Base-by-base conservation (phyloP, 2,797 vertebrate genomes). In the Dendrocincla tyrannina region DNA sequence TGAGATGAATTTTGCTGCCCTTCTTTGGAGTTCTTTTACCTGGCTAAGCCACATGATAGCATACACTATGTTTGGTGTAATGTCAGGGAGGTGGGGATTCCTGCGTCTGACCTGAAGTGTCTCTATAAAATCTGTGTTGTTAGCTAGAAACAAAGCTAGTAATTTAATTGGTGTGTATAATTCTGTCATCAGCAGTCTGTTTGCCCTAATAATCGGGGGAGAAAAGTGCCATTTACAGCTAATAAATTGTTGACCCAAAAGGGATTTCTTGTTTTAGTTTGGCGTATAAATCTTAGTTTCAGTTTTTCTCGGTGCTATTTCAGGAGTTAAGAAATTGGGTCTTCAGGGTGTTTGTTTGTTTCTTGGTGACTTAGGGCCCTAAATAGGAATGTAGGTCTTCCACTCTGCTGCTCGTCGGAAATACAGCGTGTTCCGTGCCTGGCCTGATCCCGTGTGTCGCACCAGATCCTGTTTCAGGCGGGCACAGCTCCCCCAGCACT, bases 381-480 rank as follows among this genome's bases (percentile, higher is more conserved):
- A 28, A 33, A 27, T 42, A 68, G 25, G 60, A 76, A 59, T 33
- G 33, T 19, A 16, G 24, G 9, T 70, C 8, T 37, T 66, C 24
- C 22, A 2, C 25, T 5, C 1, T 7, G 2, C 6, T 44, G 47
- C 47, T 67, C 1, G 28, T 60, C 11, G 1, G 53, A 42, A 13
- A 50, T 32, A 20, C 52, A 62, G 75, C 20, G 10, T 6, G 79
- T 84, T 63, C 86, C 13, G 60, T 88, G 79, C 62, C n/a, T 28
- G 46, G 15, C 70, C 17, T 4, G 33, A 4, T 30, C 60, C 56
- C 2, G 1, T 7, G 37, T 33, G 88, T 47, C 10, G 5, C 44
- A 16, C 16, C 9, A 10, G 91, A 13, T 92, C 91, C 7, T n/a
- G 20, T 88, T 91, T 56, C 89, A 72, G 74, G 7, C 4, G 11